Evolutionary conservation across 1,140 invertebrate genomes (phyloP), one percentile per base, ranked within the genome.

Genomic region (Conopomorpha cramerella): DNA sequence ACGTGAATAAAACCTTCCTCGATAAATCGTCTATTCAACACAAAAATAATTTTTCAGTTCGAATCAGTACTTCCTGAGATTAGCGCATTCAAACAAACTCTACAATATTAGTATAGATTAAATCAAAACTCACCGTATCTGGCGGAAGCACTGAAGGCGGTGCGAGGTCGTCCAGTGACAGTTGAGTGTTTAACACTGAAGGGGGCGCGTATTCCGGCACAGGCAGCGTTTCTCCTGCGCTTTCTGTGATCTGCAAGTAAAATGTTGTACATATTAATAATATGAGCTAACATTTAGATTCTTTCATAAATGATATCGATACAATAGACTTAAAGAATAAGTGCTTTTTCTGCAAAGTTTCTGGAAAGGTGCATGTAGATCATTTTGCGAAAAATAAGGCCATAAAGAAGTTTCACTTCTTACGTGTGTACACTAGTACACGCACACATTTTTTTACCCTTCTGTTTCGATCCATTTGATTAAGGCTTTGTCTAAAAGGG

Each of bases 141-240:
- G 52, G 25, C 40, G 76, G 72, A 40, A 78, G 41, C 8, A 78
- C 62, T 3, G 74, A 78, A 3, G 74, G 74, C 16, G 74, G 74
- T 2, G 72, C 74, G 1, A 77, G 47, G 46, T 78, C 74, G 30
- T 78, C 76, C 3, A 78, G 51, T 6, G 76, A 74, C 26, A 78
- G 52, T 42, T 78, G 72, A 16, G 76, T 76, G 55, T 76, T 77
- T 35, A 78, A 63, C 17, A 77, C 65, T 0, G 73, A 72, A 0
- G 68, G 66, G 2, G 72, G 72, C 11, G 67, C 68, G 42, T 74
- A 77, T 34, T 78, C 76, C 3, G 58, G 11, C 27, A 74, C 53
- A 3, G 50, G 44, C 1, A 56, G 45, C 17, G n/a, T n/a, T n/a
- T n/a, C n/a, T n/a, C n/a, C n/a, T n/a, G 52, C 37, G 31, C 14